Percentiles rank a stretch among this genome's conserved stretches.
phyloP scores from a whole-genome alignment of 2,797 vertebrate species.

The Lacerta agilis region DNA sequence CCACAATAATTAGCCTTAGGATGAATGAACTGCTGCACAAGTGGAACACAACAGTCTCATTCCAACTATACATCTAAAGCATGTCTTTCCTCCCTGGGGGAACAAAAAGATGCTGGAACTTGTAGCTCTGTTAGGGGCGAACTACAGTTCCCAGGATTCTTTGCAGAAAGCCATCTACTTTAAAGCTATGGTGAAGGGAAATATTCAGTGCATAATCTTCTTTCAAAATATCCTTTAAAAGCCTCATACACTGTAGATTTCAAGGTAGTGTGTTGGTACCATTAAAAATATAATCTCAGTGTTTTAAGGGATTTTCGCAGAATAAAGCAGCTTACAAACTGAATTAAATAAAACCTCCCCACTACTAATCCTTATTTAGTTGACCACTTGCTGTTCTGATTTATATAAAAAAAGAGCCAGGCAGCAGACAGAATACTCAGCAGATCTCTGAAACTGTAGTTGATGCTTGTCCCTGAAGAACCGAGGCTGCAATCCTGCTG shows the following conservation, averaged over 20 bases:
- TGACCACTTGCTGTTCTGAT: slow-evolving; percentile 69
- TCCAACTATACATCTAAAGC: no score
- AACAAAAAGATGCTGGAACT: no score
- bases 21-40: neutral
- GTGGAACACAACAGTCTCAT: neutral
- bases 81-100: no score
- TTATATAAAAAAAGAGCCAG: slow-evolving; percentile 51
- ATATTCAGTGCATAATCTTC: slow-evolving; percentile 56
- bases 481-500: neutral
- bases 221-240: slow-evolving; percentile 58
- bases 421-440: slow-evolving; percentile 45
- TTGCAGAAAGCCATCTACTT: no score
- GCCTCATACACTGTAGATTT: slow-evolving; percentile 43
- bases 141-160: no score
- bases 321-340: slow-evolving; percentile 72
- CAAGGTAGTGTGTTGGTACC: slow-evolving; percentile 43
- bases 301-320: slow-evolving; percentile 69
- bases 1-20: neutral
- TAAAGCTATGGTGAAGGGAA: neutral
- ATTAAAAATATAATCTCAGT: slow-evolving; percentile 69
- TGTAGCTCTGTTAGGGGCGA: no score
- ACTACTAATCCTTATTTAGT: slow-evolving; percentile 74
- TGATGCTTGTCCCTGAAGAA: slow-evolving; percentile 13
- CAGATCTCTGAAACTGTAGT: slow-evolving; percentile 26
- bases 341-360: slow-evolving; percentile 71